Evolutionary conservation across 2,888 invertebrate genomes (phyloP), one percentile per base, ranked within the genome.

Genomic region (Rhagonycha lutea): DNA sequence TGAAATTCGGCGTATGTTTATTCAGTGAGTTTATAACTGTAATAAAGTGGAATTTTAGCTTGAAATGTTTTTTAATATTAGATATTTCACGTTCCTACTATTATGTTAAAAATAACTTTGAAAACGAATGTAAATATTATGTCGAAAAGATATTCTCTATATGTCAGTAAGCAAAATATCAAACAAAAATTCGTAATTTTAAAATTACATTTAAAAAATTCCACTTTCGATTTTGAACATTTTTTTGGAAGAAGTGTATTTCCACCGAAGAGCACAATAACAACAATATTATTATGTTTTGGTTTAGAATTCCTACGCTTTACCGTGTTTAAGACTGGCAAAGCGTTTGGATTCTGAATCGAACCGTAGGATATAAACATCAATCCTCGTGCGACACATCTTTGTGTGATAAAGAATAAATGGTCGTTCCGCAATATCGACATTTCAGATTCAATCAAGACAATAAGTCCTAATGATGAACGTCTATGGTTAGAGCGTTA

Each of bases 291-390:
- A 65, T 65, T 75, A 86, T 87, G 89, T 90, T 93, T 91, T 89
- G 94, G 90, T 95, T 96, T 96, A 96, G 95, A 96, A 96, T 96
- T 95, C 95, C 95, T 95, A 95, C 95, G 95, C 95, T 95, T 96
- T 95, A 95, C 95, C 95, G 93, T 93, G 88, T 89, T 86, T 88
- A 83, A 82, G 88, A 88, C 90, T 91, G 95, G 95, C 94, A 96
- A 96, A 95, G 95, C 95, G 95, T 96, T 95, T 94, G 95, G 95
- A 95, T 95, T 95, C 95, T 95, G 94, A 95, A 95, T 95, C 95
- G 88, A 90, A 93, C 91, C 90, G 62, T 75, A 71, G 29, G 73
- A 78, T 75, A 69, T 69, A 72, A 77, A 32, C 75, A 71, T 69
- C 75, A 75, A 75, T 73, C 74, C 73, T 68, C 61, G 29, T 14